Evolutionary conservation across 2,888 invertebrate genomes (phyloP).

Genomic region (Ceratothoa steindachneri): DNA sequence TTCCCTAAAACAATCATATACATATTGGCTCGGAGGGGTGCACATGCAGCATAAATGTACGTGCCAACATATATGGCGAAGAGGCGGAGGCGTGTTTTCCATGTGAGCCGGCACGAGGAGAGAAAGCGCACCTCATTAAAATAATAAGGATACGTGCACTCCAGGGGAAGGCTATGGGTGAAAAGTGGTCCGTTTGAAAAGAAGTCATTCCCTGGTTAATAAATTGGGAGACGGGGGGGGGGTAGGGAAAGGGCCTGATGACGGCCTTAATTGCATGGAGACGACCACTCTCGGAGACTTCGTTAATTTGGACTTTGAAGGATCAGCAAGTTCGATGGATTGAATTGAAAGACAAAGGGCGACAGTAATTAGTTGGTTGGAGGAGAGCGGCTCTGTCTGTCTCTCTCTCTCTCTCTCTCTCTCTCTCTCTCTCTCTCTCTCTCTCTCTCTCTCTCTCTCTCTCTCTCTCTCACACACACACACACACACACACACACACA

Average conservation of each 20-base stretch:
- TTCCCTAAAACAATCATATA: no score
- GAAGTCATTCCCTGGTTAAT: slow-evolving; percentile 7
- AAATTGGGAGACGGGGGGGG: neutral
- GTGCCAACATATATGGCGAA: neutral
- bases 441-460: neutral
- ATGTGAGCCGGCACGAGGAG: no score
- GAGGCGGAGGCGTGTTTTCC: no score
- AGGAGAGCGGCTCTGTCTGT: neutral
- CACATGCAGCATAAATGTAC: neutral
- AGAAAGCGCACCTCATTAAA: neutral
- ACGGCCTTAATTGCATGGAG: neutral
- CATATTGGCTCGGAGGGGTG: no score
- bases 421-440: neutral
- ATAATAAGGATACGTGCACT: slow-evolving; percentile 1
- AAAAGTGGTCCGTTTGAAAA: neutral
- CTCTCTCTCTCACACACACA: neutral
- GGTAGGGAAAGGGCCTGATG: neutral
- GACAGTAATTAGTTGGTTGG: slow-evolving; percentile 6
- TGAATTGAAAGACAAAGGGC: slow-evolving; percentile 6
- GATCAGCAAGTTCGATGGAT: slow-evolving; percentile 4
- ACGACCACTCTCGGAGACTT: neutral
- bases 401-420: slow-evolving; percentile 10
- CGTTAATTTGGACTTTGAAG: slow-evolving; percentile 11
- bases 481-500: no score
- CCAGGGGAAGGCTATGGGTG: neutral